Percentiles rank a stretch among this genome's conserved stretches.
phyloP scores from a whole-genome alignment of 2,797 vertebrate species.

The Echeneis naucrates region DNA sequence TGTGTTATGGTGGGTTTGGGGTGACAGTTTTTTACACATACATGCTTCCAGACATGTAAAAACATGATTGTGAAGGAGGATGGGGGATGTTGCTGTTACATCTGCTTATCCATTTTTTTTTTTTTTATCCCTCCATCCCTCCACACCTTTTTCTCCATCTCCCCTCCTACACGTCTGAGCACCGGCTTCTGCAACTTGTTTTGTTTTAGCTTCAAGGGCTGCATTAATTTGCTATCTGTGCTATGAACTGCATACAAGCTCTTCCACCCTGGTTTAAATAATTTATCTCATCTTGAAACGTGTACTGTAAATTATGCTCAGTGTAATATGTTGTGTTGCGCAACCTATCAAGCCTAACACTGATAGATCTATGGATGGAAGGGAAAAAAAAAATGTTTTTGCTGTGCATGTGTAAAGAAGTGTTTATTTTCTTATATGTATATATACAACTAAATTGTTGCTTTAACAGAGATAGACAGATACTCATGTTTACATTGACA shows the following conservation, averaged over 20 bases:
- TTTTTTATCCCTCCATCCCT: background rate
- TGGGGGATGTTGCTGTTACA: constrained; percentile 7
- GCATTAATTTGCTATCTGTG: constrained; percentile 44
- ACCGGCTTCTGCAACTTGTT: constrained; percentile 36
- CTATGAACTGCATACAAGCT: constrained; percentile 58
- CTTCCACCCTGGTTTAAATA: constrained; percentile 76
- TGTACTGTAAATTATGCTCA: constrained; percentile 78
- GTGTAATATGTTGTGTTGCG: constrained; percentile 57
- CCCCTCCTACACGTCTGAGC: constrained; percentile 20
- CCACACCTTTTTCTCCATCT: background rate
- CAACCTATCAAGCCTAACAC: constrained; percentile 51
- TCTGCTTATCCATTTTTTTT: constrained; percentile 31
- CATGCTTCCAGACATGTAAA: constrained; percentile 35
- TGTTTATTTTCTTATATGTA: background rate
- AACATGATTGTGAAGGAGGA: constrained; percentile 18
- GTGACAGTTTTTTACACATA: constrained; percentile 4
- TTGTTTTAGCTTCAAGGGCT: constrained; percentile 48
- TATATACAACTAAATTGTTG: constrained; percentile 30
- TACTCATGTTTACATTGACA: constrained; percentile 64
- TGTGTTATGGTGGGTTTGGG: background rate
- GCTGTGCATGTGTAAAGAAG: constrained; percentile 9
- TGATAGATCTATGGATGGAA: constrained; percentile 24
- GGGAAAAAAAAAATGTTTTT: constrained; percentile 4
- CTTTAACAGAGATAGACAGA: constrained; percentile 44
- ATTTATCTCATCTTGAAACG: constrained; percentile 81